Base-by-base conservation (phyloP, 2,113 vertebrate species). In the Neogale vison region DNA sequence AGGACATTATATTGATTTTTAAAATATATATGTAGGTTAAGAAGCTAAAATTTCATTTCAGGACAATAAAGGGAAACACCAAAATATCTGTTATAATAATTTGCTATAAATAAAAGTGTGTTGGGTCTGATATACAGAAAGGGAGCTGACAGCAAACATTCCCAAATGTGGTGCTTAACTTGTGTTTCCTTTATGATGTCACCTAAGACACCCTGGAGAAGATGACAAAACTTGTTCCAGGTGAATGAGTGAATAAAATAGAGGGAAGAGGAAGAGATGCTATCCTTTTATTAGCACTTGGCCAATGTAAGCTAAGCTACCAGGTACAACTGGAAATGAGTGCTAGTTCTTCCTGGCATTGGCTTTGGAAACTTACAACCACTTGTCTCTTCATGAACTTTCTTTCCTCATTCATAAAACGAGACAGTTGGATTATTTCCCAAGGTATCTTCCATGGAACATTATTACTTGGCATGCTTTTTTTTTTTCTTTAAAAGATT, bases 401-500 rank as follows among this genome's bases (percentile, higher is more conserved):
- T 18, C 26, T 92, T 95, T 95, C 83, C 71, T 92, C 92, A 96
- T 96, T 98, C 95, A 95, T 87, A 96, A 92, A 94, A 91, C 21
- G 39, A 77, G 76, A 96, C 0, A 9, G 77, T 11, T 95, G 85
- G 47, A 86, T 93, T 96, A 71, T 55, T 96, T 96, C 95, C 96
- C 57, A 96, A 97, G 96, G 80, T 65, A 52, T 90, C n/a, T 93
- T 92, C 76, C 84, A 95, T 42, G 93, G 76, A 90, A 94, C 42
- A 82, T 57, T 95, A 96, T 59, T 97, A 84, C 77, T 83, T 94
- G 93, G 87, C 72, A 89, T 55, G 57, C 24, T 87, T 83, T 69
- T 88, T 50, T 50, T 50, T 50, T 52, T 52, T 42, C 6, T 52
- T 50, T 14, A 47, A 47, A 47, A 47, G 5, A 55, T 55, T 55